Percentiles rank a stretch among this genome's conserved stretches.
These are phyloP conservation scores for Steromphala cineraria DNA, from an alignment of 2,888 invertebrate species.

Conservation along the genomic window DNA sequence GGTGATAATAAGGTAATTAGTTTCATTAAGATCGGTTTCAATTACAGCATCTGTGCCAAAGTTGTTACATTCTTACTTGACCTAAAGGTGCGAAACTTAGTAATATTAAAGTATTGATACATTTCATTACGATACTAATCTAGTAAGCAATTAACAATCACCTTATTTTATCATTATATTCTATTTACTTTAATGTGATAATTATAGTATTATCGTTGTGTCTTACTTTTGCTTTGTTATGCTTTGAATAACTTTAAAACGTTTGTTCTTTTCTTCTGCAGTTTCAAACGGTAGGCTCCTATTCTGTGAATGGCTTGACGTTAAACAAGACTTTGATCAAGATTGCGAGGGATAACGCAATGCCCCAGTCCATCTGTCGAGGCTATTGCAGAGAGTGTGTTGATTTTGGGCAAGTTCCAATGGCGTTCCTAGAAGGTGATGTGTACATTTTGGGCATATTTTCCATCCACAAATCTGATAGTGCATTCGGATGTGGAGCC, in stretches of 20 bases:
- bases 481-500: constrained; percentile 53
- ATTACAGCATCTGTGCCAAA: too few species aligned
- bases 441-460: constrained; percentile 62
- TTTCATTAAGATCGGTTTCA: too few species aligned
- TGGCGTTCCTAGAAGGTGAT: constrained; percentile 54
- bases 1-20: neutral
- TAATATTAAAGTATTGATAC: too few species aligned
- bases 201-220: too few species aligned
- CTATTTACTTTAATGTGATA: neutral
- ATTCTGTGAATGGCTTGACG: constrained; percentile 21
- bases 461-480: constrained; percentile 52
- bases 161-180: neutral
- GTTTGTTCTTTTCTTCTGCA: constrained; percentile 7
- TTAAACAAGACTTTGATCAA: constrained; percentile 31
- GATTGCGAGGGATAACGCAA: constrained; percentile 22
- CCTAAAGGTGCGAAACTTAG: too few species aligned
- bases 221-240: neutral
- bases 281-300: constrained; percentile 39
- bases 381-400: constrained; percentile 50
- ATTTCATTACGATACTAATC: too few species aligned
- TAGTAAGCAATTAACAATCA: too few species aligned
- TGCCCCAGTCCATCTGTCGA: constrained; percentile 49
- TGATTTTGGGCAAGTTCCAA: constrained; percentile 40
- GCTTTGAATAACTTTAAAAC: neutral
- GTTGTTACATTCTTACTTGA: too few species aligned